Conservation (phyloP, 1,140 invertebrate genomes). For the Drosophila pandora region DNA sequence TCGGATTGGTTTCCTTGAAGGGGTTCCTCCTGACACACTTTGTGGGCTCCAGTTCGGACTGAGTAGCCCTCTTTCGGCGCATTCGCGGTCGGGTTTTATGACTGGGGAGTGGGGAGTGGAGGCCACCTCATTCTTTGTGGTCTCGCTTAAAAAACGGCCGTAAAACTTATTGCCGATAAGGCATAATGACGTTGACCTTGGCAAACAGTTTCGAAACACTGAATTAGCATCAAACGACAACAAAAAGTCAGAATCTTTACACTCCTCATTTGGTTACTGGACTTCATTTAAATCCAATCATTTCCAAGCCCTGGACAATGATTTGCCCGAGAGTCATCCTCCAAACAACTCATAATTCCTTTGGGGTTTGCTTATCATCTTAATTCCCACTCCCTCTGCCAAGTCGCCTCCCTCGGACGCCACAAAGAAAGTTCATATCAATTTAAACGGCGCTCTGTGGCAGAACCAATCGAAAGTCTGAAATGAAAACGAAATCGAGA, state of each 20-base stretch:
- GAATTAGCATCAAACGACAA: constrained; percentile 24
- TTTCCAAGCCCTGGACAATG: no score
- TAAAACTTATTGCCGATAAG: constrained; percentile 38
- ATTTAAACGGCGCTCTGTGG: constrained; percentile 29
- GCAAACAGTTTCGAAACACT: background rate
- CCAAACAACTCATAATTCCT: constrained; percentile 10
- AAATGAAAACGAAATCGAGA: constrained; percentile 43
- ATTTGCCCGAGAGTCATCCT: no score
- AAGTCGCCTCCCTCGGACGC: background rate
- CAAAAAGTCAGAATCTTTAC: no score
- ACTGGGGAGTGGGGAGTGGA: background rate
- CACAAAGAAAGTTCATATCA: constrained; percentile 54
- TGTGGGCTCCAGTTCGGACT: background rate
- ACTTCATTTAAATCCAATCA: no score
- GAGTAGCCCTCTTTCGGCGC: constrained; percentile 15
- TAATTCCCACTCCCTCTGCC: no score
- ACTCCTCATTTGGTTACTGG: no score
- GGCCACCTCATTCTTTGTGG: constrained; percentile 30
- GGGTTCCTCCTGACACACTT: constrained; percentile 45
- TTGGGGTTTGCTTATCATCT: constrained; percentile 17
- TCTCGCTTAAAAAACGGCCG: constrained; percentile 2
- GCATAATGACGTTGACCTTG: constrained; percentile 24
- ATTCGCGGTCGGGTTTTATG: constrained; percentile 34
- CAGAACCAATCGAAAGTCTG: constrained; percentile 40
- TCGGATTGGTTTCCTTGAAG: constrained; percentile 3